Conservation (phyloP, 1,140 invertebrate species). For the Diploscapter pachys region DNA sequence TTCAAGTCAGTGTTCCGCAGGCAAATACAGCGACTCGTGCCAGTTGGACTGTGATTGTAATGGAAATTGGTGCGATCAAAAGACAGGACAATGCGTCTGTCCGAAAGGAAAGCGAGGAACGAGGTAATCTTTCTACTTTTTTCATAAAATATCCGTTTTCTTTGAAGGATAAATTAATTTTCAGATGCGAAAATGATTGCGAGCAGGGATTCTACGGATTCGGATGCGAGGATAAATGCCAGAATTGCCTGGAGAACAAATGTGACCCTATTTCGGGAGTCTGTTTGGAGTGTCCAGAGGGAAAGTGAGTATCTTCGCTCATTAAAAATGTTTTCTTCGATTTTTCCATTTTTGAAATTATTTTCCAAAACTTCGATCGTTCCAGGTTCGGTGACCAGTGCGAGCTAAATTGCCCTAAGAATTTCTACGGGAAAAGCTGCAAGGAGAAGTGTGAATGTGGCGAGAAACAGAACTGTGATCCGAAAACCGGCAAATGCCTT, state of each 20-base stretch:
- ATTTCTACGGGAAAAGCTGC: slow-evolving; percentile 37
- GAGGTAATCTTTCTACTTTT: no score
- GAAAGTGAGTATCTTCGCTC: slow-evolving; percentile 6
- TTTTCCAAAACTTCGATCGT: no score
- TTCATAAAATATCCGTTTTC: no score
- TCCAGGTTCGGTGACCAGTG: slow-evolving; percentile 14
- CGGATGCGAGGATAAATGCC: slow-evolving; percentile 58
- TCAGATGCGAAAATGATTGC: slow-evolving; percentile 39
- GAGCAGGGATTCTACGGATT: slow-evolving; percentile 59
- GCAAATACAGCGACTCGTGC: slow-evolving; percentile 47
- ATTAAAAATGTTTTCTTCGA: not conserved
- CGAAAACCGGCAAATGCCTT: slow-evolving; percentile 53
- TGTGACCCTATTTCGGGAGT: slow-evolving; percentile 20
- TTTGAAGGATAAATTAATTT: no score
- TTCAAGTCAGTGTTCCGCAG: slow-evolving; percentile 39
- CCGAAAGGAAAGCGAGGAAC: slow-evolving; percentile 66
- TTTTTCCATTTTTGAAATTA: not conserved
- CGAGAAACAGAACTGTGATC: slow-evolving; percentile 47
- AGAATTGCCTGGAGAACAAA: slow-evolving; percentile 60
- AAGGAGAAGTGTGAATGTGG: slow-evolving; percentile 45
- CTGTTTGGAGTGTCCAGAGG: slow-evolving; percentile 22
- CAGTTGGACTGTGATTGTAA: slow-evolving; percentile 49
- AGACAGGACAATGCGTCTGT: slow-evolving; percentile 76
- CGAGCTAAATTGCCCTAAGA: slow-evolving; percentile 16
- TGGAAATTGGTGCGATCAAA: slow-evolving; percentile 32